Conservation (phyloP, 2,888 invertebrate species). For the Lochmaea capreae region DNA sequence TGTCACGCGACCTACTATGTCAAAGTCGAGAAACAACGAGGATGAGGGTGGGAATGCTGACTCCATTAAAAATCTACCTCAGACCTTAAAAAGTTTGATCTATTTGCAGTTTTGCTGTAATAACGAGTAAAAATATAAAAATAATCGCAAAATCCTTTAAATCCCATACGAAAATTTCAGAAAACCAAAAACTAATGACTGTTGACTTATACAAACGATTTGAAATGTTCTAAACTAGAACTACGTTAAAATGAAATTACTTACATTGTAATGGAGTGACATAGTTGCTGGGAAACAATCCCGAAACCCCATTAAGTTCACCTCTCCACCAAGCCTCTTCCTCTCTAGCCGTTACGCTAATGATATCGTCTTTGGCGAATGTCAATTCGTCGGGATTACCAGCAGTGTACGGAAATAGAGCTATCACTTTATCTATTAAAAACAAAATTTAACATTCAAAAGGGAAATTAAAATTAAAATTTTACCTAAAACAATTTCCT, state of each 20-base stretch:
- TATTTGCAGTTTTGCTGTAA: too few relatives aligned
- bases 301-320: constrained; percentile 88
- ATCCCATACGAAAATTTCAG: too few relatives aligned
- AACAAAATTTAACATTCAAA: constrained; percentile 10
- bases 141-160: too few relatives aligned
- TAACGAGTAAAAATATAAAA: too few relatives aligned
- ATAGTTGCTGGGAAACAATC: constrained; percentile 96
- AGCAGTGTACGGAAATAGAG: constrained; percentile 93
- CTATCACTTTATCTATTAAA: constrained; percentile 84
- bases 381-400: constrained; percentile 95
- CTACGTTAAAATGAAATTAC: constrained; percentile 59
- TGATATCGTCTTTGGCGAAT: constrained; percentile 92
- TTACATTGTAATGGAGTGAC: constrained; percentile 80
- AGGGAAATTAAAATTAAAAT: not conserved
- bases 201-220: not conserved
- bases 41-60: too few relatives aligned
- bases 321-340: constrained; percentile 99
- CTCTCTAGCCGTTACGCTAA: constrained; percentile 88
- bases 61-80: too few relatives aligned
- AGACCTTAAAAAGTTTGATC: too few relatives aligned
- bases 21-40: too few relatives aligned
- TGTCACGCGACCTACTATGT: too few relatives aligned
- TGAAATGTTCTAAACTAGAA: constrained; percentile 16
- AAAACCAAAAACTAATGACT: not conserved
- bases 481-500: constrained; percentile 64